Base-by-base conservation (phyloP, 2,888 invertebrate species). In the Noctua pronuba region DNA sequence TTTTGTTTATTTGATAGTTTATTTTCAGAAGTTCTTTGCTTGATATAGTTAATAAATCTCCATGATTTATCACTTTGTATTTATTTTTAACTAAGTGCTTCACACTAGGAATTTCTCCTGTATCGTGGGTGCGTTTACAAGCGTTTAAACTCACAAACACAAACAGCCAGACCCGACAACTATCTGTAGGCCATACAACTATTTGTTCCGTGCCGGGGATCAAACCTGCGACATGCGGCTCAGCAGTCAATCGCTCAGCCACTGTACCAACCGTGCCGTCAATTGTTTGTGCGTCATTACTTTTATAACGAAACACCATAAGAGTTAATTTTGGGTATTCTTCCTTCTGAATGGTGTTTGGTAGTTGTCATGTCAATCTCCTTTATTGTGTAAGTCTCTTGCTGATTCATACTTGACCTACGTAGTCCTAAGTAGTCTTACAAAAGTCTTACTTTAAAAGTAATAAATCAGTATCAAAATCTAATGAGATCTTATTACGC, bases 401-500 rank as follows among this genome's bases (percentile, higher is more conserved):
- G 10, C 60, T 49, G 24, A 55, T 58, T 68, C 16, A 13, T 35
- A 28, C 21, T 64, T 44, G 44, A 58, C 41, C n/a, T 31, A 66
- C n/a, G 52, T 13, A 49, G 28, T n/a, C 64, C n/a, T 18, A 60
- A 21, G 49, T 8, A 49, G 49, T 38, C 58, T 62, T 52, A 49
- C 46, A 44, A 38, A 81, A 76, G 7, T 41, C n/a, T 60, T 28
- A 46, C 71, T 77, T 60, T 58, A 11, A 64, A 79, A 31, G 74
- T 35, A 70, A 86, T 84, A 86, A 84, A 83, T 84, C 79, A 79
- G 87, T 86, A 79, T 86, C 74, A 83, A 75, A 44, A 58, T 35
- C 74, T 86, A 84, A 84, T 83, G 73, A 86, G 84, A 75, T 75
- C 72, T 86, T 86, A 84, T 86, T 84, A 75, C 65, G 75, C 69